Evolutionary conservation across 2,888 invertebrate genomes (phyloP).

Genomic region (Seira musarum): DNA sequence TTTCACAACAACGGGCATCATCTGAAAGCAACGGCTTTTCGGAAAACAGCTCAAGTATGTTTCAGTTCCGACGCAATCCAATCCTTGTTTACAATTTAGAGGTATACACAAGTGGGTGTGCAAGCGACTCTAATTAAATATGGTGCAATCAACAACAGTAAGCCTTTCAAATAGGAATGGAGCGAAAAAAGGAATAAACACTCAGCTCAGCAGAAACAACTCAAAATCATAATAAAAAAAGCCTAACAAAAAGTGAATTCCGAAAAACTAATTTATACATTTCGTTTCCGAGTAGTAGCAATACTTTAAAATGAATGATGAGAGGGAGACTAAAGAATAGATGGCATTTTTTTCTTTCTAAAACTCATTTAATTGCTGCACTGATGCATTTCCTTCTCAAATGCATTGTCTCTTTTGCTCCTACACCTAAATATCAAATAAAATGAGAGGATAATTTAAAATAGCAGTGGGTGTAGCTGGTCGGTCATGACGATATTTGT

Average conservation of each 20-base stretch:
- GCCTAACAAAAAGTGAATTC: background rate
- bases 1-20: no score
- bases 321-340: background rate
- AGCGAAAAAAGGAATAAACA: background rate
- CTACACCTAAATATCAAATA: background rate
- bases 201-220: no score
- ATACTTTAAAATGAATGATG: background rate
- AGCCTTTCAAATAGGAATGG: background rate
- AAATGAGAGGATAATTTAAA: background rate
- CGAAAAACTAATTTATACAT: background rate
- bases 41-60: no score
- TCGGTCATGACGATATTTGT: background rate
- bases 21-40: background rate
- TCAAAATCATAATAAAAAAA: no score
- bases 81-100: background rate
- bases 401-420: background rate
- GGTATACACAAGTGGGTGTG: conserved; percentile 1
- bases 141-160: conserved; percentile 1
- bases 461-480: background rate
- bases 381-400: background rate
- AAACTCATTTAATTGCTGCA: background rate
- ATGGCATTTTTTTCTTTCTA: background rate
- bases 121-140: background rate
- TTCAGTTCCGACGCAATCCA: background rate
- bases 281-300: background rate